Conservation (phyloP, 2,797 vertebrate species). For the Alcedo atthis region DNA sequence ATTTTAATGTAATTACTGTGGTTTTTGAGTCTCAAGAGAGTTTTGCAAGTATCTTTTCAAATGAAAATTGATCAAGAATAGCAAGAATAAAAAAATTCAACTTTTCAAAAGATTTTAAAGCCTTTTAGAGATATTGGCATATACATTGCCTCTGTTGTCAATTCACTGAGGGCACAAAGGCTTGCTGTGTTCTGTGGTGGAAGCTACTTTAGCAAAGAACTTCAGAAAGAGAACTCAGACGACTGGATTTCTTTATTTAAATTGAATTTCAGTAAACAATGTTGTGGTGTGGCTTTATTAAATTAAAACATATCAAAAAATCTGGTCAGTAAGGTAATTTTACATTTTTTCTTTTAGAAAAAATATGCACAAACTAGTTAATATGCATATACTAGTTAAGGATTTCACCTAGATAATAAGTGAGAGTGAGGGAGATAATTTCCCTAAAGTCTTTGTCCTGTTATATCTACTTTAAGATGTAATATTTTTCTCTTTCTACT, state of each 20-base stretch:
- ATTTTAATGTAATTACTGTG: slow-evolving; percentile 28
- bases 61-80: slow-evolving; percentile 11
- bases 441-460: neutral
- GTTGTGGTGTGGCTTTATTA: neutral
- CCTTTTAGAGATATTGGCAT: neutral
- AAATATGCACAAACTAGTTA: neutral
- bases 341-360: neutral
- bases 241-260: neutral
- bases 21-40: neutral
- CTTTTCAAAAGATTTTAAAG: neutral
- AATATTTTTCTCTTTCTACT: neutral
- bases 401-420: neutral
- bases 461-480: neutral
- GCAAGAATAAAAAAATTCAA: slow-evolving; percentile 19
- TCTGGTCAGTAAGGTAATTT: neutral
- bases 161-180: neutral
- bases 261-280: neutral
- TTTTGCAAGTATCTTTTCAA: slow-evolving; percentile 43
- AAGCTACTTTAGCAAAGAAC: neutral
- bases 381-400: neutral
- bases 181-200: neutral
- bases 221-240: neutral
- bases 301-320: neutral
- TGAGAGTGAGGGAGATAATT: rapidly evolving
- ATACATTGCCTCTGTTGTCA: neutral